Evolutionary conservation across 1,140 invertebrate genomes (phyloP).

Genomic region (Lycorma delicatula): DNA sequence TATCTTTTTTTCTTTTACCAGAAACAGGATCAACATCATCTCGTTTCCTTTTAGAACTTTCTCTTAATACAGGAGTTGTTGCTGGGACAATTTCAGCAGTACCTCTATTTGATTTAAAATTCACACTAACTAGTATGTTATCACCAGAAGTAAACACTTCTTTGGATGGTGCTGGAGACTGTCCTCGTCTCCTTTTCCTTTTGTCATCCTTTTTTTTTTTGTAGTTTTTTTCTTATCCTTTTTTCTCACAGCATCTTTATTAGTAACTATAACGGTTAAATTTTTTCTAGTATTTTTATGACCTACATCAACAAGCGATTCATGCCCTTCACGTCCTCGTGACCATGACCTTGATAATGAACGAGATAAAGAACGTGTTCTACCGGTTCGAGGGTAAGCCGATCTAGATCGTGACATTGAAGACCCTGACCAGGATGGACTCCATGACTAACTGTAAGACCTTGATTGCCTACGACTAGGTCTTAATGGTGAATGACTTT

Average conservation of each 20-base stretch:
- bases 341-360: conserved; percentile 14
- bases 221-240: conserved; percentile 36
- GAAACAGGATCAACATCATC: conserved; percentile 29
- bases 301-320: neutral
- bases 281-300: conserved; percentile 35
- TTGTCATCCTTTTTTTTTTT: conserved; percentile 37
- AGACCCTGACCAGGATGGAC: conserved; percentile 37
- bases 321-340: neutral
- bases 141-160: conserved; percentile 87
- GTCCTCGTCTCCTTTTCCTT: conserved; percentile 44
- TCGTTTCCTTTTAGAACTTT: conserved; percentile 39
- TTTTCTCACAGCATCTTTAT: conserved; percentile 43
- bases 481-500: conserved; percentile 30
- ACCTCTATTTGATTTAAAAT: conserved; percentile 58
- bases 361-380: neutral
- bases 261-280: conserved; percentile 45
- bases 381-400: neutral
- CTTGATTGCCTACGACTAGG: neutral
- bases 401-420: conserved; percentile 28
- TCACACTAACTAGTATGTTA: conserved; percentile 84
- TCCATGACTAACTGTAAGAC: conserved; percentile 25
- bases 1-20: conserved; percentile 39
- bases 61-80: conserved; percentile 24
- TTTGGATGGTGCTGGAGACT: conserved; percentile 60
- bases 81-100: conserved; percentile 13